Evolutionary conservation across 2,797 vertebrate species (phyloP).

Genomic region (Liasis olivaceus): DNA sequence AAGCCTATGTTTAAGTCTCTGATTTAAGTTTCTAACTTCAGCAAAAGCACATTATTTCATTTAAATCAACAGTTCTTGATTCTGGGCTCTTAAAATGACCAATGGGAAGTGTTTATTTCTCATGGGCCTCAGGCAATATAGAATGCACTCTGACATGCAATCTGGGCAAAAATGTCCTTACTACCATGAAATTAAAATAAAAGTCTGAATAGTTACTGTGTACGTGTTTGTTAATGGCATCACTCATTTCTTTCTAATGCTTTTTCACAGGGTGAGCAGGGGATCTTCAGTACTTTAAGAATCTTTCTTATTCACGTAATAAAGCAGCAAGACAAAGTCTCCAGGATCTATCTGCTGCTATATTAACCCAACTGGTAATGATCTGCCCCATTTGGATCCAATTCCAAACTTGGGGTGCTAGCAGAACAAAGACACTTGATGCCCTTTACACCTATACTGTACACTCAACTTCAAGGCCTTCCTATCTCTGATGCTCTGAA

Average conservation of each 20-base stretch:
- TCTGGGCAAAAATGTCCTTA: conserved; percentile 4
- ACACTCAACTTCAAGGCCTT: background rate
- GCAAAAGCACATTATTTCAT: background rate
- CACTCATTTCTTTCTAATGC: background rate
- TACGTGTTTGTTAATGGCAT: background rate
- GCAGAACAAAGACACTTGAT: background rate
- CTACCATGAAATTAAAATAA: conserved; percentile 20
- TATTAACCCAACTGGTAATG: background rate
- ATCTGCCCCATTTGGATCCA: background rate
- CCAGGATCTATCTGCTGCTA: background rate
- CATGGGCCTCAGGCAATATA: background rate
- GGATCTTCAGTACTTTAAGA: background rate
- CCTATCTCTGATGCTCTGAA: background rate
- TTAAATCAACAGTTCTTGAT: conserved; percentile 1
- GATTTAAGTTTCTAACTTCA: background rate
- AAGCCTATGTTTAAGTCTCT: background rate
- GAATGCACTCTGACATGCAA: background rate
- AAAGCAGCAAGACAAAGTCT: background rate
- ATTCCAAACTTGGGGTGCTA: background rate
- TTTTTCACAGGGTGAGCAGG: background rate
- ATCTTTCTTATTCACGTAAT: background rate
- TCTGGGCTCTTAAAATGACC: background rate
- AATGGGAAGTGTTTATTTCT: background rate
- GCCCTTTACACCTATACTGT: too few species aligned
- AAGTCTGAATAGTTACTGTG: background rate